Conservation (phyloP, 37 sponge, comb jelly and placozoan species). For the Crambe crambe region DNA sequence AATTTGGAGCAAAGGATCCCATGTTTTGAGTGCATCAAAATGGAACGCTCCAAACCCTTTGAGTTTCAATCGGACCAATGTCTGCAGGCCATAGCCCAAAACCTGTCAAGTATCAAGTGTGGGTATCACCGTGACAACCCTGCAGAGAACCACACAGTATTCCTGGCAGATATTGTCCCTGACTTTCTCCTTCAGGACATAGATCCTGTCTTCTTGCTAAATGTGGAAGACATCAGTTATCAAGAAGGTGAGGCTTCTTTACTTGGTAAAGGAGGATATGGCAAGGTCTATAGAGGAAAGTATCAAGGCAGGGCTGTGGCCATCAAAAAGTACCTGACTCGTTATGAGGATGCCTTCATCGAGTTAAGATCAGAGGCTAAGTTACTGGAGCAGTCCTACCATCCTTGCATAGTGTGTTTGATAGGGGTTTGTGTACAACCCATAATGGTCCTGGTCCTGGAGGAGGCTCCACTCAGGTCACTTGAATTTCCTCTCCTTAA, state of each 20-base stretch:
- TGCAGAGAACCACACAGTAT: constrained; percentile 27
- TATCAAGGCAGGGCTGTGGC: constrained; percentile 59
- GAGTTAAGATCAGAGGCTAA: constrained; percentile 59
- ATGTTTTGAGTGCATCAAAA: constrained; percentile 56
- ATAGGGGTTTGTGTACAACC: constrained; percentile 73
- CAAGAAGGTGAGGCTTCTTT: constrained; percentile 32
- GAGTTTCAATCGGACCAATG: constrained; percentile 24
- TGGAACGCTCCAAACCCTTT: constrained; percentile 20
- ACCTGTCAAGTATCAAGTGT: constrained; percentile 18
- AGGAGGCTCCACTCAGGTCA: constrained; percentile 79
- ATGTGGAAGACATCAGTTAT: constrained; percentile 43
- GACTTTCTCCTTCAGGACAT: constrained; percentile 77
- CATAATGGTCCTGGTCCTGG: constrained; percentile 77
- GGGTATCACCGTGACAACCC: constrained; percentile 9
- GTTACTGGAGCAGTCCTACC: constrained; percentile 63
- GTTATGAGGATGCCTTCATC: constrained; percentile 33
- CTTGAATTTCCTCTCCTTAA: constrained; percentile 57
- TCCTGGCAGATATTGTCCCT: constrained; percentile 64
- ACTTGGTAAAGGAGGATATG: constrained; percentile 77
- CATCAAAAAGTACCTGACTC: constrained; percentile 55
- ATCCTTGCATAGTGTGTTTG: constrained; percentile 78
- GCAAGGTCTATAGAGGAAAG: constrained; percentile 68
- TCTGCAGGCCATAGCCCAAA: not conserved
- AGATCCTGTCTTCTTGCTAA: constrained; percentile 49
- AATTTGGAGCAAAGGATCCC: constrained; percentile 39